phyloP scores from a whole-genome alignment of 2,888 invertebrate species.

The Pheosia tremula region DNA sequence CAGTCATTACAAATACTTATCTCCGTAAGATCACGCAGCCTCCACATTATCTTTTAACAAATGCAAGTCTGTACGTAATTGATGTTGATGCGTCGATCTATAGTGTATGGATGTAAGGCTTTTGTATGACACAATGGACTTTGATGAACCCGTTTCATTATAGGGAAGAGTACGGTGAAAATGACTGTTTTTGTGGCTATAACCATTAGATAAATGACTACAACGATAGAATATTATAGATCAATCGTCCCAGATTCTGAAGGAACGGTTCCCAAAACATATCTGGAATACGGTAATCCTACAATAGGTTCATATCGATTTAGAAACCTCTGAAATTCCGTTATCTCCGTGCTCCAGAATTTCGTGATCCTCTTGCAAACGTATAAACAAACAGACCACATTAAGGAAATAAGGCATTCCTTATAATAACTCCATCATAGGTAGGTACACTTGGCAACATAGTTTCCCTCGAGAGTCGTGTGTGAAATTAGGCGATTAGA shows the following conservation, averaged over 20 bases:
- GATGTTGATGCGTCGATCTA: constrained; percentile 15
- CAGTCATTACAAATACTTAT: constrained; percentile 19
- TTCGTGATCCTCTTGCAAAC: too few relatives aligned
- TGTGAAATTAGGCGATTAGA: constrained; percentile 16
- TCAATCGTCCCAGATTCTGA: too few relatives aligned
- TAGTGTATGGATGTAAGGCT: neutral
- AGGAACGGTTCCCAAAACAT: too few relatives aligned
- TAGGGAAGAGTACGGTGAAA: neutral
- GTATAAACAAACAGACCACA: too few relatives aligned
- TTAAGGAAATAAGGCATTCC: neutral
- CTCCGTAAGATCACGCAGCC: constrained; percentile 21
- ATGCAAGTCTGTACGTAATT: constrained; percentile 29
- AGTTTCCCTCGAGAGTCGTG: constrained; percentile 13
- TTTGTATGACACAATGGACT: constrained; percentile 9
- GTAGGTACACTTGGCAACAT: constrained; percentile 7
- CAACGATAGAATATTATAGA: too few relatives aligned
- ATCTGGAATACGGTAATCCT: too few relatives aligned
- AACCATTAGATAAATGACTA: too few relatives aligned
- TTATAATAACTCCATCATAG: neutral
- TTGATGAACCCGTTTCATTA: constrained; percentile 1
- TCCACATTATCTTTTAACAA: constrained; percentile 30
- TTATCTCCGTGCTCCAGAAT: too few relatives aligned
- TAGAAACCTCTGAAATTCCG: too few relatives aligned
- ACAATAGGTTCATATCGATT: too few relatives aligned
- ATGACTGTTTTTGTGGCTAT: neutral